These are phyloP conservation scores for Ennomos quercinarius DNA, from an alignment of 2,888 invertebrate species.

Conservation along the genomic window DNA sequence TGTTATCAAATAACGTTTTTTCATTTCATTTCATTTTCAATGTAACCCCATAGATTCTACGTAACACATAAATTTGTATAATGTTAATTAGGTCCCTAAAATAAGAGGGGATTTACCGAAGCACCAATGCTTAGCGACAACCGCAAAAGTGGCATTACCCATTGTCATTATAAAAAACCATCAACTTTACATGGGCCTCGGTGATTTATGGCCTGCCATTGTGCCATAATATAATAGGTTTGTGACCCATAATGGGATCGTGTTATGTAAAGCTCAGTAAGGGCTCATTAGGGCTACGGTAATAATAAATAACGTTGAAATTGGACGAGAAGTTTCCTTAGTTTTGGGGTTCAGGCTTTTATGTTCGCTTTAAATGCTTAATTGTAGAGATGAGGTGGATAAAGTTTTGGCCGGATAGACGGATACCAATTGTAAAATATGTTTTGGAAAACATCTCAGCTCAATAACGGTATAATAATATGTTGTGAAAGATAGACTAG, in stretches of 20 bases:
- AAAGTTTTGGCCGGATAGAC: constrained; percentile 13
- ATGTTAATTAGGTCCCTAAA: no score
- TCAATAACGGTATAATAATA: no score
- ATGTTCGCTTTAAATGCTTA: constrained; percentile 28
- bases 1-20: no score
- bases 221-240: constrained; percentile 60
- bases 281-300: constrained; percentile 62
- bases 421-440: constrained; percentile 2
- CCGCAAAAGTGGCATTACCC: constrained; percentile 28
- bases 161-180: constrained; percentile 77
- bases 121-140: constrained; percentile 3
- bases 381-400: constrained; percentile 15
- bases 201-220: constrained; percentile 70
- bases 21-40: no score
- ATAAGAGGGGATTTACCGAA: neutral
- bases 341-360: constrained; percentile 29
- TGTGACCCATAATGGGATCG: constrained; percentile 59
- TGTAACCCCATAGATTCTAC: no score
- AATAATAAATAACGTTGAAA: constrained; percentile 59
- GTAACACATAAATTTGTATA: no score
- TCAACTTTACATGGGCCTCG: constrained; percentile 61
- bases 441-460: neutral
- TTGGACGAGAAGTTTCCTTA: constrained; percentile 44
- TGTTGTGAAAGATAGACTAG: no score
- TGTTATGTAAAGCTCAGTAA: constrained; percentile 62